Conservation (phyloP, 1,140 invertebrate genomes). For the Drosophila ercepeae region DNA sequence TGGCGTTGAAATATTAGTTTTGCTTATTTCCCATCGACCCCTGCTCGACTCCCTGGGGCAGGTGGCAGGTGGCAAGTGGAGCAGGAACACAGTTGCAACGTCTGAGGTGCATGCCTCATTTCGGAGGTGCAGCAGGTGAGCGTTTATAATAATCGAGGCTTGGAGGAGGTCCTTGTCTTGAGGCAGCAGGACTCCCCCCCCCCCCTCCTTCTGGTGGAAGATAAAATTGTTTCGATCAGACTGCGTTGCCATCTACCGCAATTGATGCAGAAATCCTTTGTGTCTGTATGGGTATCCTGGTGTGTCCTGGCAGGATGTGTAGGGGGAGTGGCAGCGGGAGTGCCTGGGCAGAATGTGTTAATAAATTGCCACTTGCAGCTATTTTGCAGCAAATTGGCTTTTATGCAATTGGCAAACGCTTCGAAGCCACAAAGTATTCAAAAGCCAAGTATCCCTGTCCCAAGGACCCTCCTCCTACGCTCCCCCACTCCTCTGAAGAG, state of each 20-base stretch:
- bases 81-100: constrained; percentile 36
- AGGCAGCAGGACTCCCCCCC: constrained; percentile 1
- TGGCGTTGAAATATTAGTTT: constrained; percentile 77
- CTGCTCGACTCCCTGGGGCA: constrained; percentile 1
- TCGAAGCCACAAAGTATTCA: constrained; percentile 50
- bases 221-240: constrained; percentile 52
- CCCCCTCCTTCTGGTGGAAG: neutral
- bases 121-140: constrained; percentile 40
- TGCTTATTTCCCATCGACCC: constrained; percentile 71
- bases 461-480: too few species aligned
- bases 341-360: constrained; percentile 52
- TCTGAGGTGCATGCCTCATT: constrained; percentile 72
- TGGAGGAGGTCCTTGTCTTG: neutral
- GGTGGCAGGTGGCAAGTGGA: constrained; percentile 10
- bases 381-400: constrained; percentile 76
- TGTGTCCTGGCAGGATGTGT: constrained; percentile 4
- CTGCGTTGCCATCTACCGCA: constrained; percentile 34
- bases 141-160: constrained; percentile 69
- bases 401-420: constrained; percentile 66
- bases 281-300: constrained; percentile 5
- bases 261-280: constrained; percentile 74
- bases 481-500: neutral
- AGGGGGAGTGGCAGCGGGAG: neutral
- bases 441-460: neutral
- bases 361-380: constrained; percentile 71